Evolutionary conservation across 2,113 vertebrate species (phyloP), one percentile per base, ranked within the genome.

Genomic region (Stictonetta naevosa): DNA sequence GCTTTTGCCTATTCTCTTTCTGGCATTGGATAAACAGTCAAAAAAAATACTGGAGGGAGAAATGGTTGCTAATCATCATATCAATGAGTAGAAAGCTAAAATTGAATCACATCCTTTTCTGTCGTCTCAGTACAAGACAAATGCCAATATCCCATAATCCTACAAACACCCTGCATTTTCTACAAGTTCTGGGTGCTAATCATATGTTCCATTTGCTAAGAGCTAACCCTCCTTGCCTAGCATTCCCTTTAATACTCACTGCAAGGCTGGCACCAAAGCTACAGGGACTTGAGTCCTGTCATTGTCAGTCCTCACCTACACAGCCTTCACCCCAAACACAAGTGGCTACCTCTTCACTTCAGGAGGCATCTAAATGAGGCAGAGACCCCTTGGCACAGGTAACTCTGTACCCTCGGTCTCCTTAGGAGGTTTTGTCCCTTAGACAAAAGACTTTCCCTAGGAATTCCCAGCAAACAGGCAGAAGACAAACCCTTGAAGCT

Each of bases 241-340:
- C 55, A 11, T 12, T 31, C 31, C 22, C 36, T 53, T n/a, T 10
- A 20, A 62, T 2, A 14, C 3, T 75, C 26, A 22, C 3, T 67
- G 28, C 15, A 18, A 17, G 3, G 38, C 66, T 48, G 50, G 31
- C 29, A 60, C 10, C 11, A 14, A 13, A 12, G 26, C 26, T 89
- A 36, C 5, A 48, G 29, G 58, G 28, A 77, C 20, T 23, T 8
- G 8, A 3, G 31, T n/a, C 48, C 44, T 22, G 67, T 25, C 36
- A 31, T 26, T n/a, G 53, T 11, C 12, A 23, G 23, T 17, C 16
- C 34, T 20, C 12, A 31, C 23, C 1, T 0, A 0, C 2, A 15
- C 1, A 36, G 56, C 13, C 67, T 76, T 53, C 34, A 59, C 17
- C 5, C 16, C 58, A 14, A 10, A 1, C 14, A 1, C 33, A 17